Evolutionary conservation across 2,888 invertebrate species (phyloP).

Genomic region (Hipparchia sbordonii): DNA sequence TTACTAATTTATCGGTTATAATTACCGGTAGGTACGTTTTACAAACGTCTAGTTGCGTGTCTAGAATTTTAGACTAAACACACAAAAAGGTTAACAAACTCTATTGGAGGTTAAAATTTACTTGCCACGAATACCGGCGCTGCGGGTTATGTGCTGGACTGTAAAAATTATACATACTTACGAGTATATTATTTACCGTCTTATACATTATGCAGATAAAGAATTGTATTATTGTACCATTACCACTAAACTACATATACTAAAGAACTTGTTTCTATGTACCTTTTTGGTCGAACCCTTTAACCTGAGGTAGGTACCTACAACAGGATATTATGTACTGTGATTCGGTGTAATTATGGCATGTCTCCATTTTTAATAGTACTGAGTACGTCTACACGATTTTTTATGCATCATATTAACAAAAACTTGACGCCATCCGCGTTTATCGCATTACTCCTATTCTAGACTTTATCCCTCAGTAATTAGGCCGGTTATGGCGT

Average conservation of each 20-base stretch:
- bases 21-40: background rate
- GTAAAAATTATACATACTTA: too few relatives aligned
- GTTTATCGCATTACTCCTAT: conserved; percentile 2
- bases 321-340: background rate
- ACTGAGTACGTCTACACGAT: conserved; percentile 3
- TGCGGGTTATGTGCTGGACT: too few relatives aligned
- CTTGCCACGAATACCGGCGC: background rate
- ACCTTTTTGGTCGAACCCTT: too few relatives aligned
- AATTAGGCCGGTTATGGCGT: conserved; percentile 29
- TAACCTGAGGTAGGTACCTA: too few relatives aligned
- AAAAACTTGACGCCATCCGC: conserved; percentile 23
- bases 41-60: background rate
- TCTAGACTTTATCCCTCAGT: conserved; percentile 12
- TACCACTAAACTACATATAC: background rate
- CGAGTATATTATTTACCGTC: too few relatives aligned
- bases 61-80: background rate
- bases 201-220: too few relatives aligned
- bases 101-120: background rate
- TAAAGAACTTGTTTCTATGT: too few relatives aligned
- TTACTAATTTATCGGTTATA: background rate
- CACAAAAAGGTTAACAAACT: background rate
- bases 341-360: background rate
- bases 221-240: too few relatives aligned
- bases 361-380: background rate
- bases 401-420: conserved; percentile 8